Evolutionary conservation across 2,113 vertebrate genomes (phyloP), one percentile per base, ranked within the genome.

Genomic region (Anarrhichthys ocellatus): DNA sequence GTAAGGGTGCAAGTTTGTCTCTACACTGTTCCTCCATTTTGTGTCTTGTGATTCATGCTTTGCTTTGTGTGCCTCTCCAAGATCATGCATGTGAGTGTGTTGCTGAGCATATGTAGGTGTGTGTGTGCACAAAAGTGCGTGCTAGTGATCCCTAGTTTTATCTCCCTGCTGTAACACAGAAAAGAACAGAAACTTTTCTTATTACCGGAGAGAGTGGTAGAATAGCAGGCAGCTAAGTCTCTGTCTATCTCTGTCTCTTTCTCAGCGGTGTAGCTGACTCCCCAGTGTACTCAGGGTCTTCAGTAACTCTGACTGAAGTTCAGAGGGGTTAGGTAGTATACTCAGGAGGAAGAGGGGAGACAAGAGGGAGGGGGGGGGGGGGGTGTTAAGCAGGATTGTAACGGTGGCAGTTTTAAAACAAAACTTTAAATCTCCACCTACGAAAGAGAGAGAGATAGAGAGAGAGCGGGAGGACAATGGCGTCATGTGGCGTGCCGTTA

Each of bases 341-440:
- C 92, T 92, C 89, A 85, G 66, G 91, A 92, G 89, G 87, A 85
- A 91, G 83, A 75, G 82, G 87, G 83, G 79, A 86, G 90, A 87
- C 82, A 84, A 78, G 83, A 76, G 73, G 81, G 84, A 68, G 78
- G 90, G 92, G 87, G 94, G 59, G 61, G 32, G 82, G 84, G 72
- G 78, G 91, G 92, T 87, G 94, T 94, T 94, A 93, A 94, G 94
- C 89, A 92, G 94, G 94, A 95, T 94, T 94, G 93, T 91, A 89
- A 89, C 88, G 89, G 91, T 92, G 91, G 90, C 89, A 88, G 91
- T 92, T 94, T 94, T 94, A 91, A 94, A 94, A 90, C 91, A 92
- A 90, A 94, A 94, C 94, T 94, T 94, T 94, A 95, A 95, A 94
- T 95, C 92, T 93, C 91, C 88, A 94, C 93, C 93, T 94, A 94